Percentiles rank a stretch among this genome's conserved stretches.
Conservation (phyloP, 2,797 vertebrate species). For the Fratercula arctica region DNA sequence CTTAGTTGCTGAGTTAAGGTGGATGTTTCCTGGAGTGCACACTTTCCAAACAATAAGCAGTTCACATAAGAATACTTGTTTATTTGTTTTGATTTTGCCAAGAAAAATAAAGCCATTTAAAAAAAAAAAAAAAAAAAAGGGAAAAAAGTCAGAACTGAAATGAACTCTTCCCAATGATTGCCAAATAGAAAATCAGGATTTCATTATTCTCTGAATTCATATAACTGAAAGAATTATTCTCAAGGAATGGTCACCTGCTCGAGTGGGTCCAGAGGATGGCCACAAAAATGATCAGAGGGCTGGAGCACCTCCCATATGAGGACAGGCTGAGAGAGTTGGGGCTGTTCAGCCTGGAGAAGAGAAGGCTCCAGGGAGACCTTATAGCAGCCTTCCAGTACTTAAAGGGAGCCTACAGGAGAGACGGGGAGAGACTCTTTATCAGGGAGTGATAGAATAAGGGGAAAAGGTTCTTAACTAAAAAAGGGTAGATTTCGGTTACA, state of each 20-base stretch:
- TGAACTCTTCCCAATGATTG: not conserved
- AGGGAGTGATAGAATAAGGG: not conserved
- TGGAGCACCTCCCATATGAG: not conserved
- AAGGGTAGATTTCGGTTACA: not conserved
- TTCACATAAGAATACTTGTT: not conserved
- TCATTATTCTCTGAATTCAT: not conserved
- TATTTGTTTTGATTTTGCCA: not conserved
- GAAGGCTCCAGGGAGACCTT: not conserved
- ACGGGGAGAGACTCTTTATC: not conserved
- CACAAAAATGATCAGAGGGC: not conserved
- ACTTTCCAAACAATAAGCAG: not conserved
- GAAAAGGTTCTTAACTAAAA: not conserved
- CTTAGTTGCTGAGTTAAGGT: not conserved
- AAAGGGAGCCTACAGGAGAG: not conserved
- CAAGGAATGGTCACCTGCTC: not conserved
- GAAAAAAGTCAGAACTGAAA: not conserved
- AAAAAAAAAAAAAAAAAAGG: not conserved
- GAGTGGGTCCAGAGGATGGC: accelerated
- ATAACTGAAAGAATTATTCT: not conserved
- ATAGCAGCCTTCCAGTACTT: too few relatives aligned
- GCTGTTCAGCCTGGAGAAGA: not conserved
- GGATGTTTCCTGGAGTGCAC: not conserved
- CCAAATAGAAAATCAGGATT: not conserved
- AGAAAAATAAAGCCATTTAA: not conserved
- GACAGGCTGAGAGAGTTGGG: not conserved